Conservation (phyloP, 2,113 vertebrate genomes). For the Hoplias malabaricus region DNA sequence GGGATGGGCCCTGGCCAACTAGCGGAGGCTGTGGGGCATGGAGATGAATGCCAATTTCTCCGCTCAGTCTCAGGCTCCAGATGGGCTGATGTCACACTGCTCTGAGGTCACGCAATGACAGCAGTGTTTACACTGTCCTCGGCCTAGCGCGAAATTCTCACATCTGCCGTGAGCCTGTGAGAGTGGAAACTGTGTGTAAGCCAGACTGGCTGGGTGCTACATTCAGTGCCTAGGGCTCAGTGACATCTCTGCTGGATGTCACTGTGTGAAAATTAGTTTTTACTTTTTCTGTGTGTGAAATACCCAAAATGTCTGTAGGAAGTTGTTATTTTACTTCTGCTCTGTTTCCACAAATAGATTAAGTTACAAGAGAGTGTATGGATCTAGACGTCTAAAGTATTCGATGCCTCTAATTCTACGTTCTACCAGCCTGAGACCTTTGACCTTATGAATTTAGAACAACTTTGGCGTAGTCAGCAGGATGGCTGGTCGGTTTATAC, state of each 20-base stretch:
- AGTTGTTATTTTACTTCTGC: too few relatives aligned
- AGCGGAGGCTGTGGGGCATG: neutral
- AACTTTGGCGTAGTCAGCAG: too few relatives aligned
- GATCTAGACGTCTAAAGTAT: too few relatives aligned
- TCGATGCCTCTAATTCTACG: too few relatives aligned
- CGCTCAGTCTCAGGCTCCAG: slow-evolving; percentile 32
- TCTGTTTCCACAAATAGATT: too few relatives aligned
- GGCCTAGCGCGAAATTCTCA: slow-evolving; percentile 24
- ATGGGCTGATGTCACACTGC: slow-evolving; percentile 49
- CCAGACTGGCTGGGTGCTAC: neutral
- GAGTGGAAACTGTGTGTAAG: slow-evolving; percentile 5
- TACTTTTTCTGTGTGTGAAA: neutral
- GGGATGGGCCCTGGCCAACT: neutral
- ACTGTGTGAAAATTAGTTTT: neutral
- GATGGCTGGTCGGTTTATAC: too few relatives aligned
- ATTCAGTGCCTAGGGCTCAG: slow-evolving; percentile 12
- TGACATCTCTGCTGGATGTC: neutral
- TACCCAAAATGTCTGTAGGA: neutral
- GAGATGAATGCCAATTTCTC: slow-evolving; percentile 32
- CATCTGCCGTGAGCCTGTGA: slow-evolving; percentile 30
- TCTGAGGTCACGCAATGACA: slow-evolving; percentile 52
- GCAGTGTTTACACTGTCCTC: slow-evolving; percentile 27
- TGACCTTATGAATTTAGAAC: too few relatives aligned
- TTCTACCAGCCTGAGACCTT: too few relatives aligned
- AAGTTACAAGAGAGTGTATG: too few relatives aligned